phyloP scores from a whole-genome alignment of 1,140 invertebrate species.

The Drepana arcuata region DNA sequence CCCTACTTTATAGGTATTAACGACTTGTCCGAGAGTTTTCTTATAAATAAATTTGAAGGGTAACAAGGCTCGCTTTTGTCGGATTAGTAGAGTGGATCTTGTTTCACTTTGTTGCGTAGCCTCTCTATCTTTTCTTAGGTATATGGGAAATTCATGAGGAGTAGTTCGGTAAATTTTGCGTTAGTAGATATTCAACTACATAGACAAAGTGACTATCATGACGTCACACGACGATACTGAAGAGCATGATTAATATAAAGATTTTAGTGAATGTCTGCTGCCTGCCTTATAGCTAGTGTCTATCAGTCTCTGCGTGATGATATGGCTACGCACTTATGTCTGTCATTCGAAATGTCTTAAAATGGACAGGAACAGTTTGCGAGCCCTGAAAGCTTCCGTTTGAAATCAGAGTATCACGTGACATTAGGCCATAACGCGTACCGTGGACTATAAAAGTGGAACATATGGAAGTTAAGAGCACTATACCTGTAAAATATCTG shows the following conservation, averaged over 20 bases:
- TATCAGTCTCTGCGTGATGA: no score
- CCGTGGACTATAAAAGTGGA: slow-evolving; percentile 57
- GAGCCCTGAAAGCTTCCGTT: no score
- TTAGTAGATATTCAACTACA: no score
- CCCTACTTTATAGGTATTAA: slow-evolving; percentile 72
- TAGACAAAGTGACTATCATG: no score
- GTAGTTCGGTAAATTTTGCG: no score
- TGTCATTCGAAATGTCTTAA: no score
- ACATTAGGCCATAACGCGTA: slow-evolving; percentile 58
- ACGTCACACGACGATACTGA: no score
- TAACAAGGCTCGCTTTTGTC: slow-evolving; percentile 71
- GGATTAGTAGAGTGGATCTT: slow-evolving; percentile 71
- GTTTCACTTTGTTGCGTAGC: slow-evolving; percentile 69
- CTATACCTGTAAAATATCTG: slow-evolving; percentile 67
- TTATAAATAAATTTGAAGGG: slow-evolving; percentile 73
- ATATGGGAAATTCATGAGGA: slow-evolving; percentile 49
- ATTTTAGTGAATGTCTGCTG: no score
- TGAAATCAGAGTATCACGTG: slow-evolving; percentile 57
- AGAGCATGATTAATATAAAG: no score
- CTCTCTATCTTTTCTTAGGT: slow-evolving; percentile 58
- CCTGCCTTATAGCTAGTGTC: no score
- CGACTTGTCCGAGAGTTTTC: slow-evolving; percentile 72
- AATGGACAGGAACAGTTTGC: no score
- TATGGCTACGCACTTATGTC: no score
- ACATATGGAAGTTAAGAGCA: slow-evolving; percentile 67